Evolutionary conservation across 1,140 invertebrate genomes (phyloP).

Genomic region (Hyposmocoma kahamanoa): DNA sequence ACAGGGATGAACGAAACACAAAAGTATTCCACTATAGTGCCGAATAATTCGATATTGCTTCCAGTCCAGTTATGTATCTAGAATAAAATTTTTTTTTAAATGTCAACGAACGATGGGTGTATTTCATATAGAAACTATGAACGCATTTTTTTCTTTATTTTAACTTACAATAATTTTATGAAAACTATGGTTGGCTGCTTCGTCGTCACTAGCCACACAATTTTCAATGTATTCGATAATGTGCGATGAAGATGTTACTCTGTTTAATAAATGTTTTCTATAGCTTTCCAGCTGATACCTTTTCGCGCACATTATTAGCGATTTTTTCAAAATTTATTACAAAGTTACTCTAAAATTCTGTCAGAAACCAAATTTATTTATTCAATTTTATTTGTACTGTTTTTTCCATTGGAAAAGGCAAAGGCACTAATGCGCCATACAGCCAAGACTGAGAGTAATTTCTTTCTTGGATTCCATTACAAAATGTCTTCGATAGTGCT

Average conservation of each 20-base stretch:
- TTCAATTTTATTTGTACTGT: too few species aligned
- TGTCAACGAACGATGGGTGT: neutral
- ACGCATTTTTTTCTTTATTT: neutral
- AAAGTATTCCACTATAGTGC: conserved; percentile 39
- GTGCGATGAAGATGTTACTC: conserved; percentile 21
- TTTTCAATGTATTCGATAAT: conserved; percentile 37
- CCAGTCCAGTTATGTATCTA: conserved; percentile 51
- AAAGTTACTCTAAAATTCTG: too few species aligned
- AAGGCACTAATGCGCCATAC: too few species aligned
- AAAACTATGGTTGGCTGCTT: conserved; percentile 37
- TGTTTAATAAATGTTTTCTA: conserved; percentile 43
- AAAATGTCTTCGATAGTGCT: too few species aligned
- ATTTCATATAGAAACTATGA: neutral
- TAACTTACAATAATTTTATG: conserved; percentile 59
- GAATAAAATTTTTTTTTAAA: conserved; percentile 14
- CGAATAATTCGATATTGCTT: conserved; percentile 30
- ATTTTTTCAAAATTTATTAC: too few species aligned
- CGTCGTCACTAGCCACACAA: conserved; percentile 34
- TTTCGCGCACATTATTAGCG: conserved; percentile 16
- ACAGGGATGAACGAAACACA: conserved; percentile 37
- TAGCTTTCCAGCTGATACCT: conserved; percentile 26
- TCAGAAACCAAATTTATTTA: too few species aligned
- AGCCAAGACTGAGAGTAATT: too few species aligned
- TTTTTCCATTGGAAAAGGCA: too few species aligned
- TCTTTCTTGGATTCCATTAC: too few species aligned